phyloP scores from a whole-genome alignment of 2,113 vertebrate genomes.

The Scalopus aquaticus region DNA sequence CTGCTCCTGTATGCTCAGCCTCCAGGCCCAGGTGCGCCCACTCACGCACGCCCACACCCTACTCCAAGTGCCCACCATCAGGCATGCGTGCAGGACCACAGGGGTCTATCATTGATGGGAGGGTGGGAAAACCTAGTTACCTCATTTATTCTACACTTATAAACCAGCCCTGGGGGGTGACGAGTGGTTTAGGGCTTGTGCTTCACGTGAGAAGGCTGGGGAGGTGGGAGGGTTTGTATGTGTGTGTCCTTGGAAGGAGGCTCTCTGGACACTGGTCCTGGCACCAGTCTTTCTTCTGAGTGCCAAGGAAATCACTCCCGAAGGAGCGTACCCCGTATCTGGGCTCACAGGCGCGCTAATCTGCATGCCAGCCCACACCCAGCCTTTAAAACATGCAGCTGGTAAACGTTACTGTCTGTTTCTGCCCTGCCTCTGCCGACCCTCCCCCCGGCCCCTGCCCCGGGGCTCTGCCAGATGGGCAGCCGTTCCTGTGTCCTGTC shows the following conservation, averaged over 20 bases:
- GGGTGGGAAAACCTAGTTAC: too few relatives aligned
- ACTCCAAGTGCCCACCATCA: too few relatives aligned
- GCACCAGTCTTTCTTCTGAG: neutral
- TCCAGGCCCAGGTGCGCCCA: too few relatives aligned
- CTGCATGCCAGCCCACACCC: neutral
- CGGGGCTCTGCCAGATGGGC: neutral
- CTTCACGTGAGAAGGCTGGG: neutral
- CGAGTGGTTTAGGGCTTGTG: neutral
- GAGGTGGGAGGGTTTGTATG: too few relatives aligned
- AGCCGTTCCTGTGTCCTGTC: neutral
- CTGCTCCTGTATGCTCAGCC: too few relatives aligned
- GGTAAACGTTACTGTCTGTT: neutral
- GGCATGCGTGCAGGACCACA: too few relatives aligned
- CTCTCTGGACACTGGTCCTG: neutral
- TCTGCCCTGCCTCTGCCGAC: neutral
- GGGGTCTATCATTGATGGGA: too few relatives aligned
- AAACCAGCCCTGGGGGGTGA: neutral
- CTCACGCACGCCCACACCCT: too few relatives aligned
- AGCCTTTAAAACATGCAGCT: neutral
- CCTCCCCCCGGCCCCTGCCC: neutral
- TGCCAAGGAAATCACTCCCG: neutral
- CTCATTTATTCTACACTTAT: too few relatives aligned
- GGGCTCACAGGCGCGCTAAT: too few relatives aligned
- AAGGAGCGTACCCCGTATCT: neutral
- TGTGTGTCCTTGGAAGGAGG: accelerated